These are phyloP conservation scores for Macrosiphum euphorbiae DNA, from an alignment of 2,888 invertebrate species.

Conservation along the genomic window DNA sequence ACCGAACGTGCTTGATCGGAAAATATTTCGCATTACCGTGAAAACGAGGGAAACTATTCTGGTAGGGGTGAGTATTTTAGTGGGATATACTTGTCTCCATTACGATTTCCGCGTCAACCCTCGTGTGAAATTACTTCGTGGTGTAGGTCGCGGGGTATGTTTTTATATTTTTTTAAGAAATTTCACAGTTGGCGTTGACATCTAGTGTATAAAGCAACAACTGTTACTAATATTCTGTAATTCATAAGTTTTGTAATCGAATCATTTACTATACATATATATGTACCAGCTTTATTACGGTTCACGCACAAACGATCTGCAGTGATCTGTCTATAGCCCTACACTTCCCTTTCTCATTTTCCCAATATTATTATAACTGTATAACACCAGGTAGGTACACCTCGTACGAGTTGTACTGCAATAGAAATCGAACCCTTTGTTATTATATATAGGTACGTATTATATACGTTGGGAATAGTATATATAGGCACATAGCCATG, in stretches of 20 bases:
- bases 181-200: constrained; percentile 5
- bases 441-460: constrained; percentile 10
- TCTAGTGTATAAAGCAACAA: not conserved
- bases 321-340: not conserved
- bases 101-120: not conserved
- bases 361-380: constrained; percentile 47
- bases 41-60: constrained; percentile 18
- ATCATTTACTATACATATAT: not conserved
- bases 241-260: constrained; percentile 16
- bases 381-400: not conserved
- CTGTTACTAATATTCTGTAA: not conserved
- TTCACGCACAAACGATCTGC: not conserved
- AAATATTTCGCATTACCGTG: constrained; percentile 26
- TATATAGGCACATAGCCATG: not conserved
- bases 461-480: not conserved
- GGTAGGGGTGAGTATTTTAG: not conserved
- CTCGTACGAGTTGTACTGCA: not conserved
- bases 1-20: constrained; percentile 27
- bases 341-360: not conserved
- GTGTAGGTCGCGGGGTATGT: not conserved
- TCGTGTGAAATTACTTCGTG: not conserved
- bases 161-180: not conserved
- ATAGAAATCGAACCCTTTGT: constrained; percentile 26
- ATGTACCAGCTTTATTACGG: not conserved
- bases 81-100: constrained; percentile 2